These are phyloP conservation scores for Ctenicera cuprea DNA, from an alignment of 2,888 invertebrate species.

Conservation along the genomic window DNA sequence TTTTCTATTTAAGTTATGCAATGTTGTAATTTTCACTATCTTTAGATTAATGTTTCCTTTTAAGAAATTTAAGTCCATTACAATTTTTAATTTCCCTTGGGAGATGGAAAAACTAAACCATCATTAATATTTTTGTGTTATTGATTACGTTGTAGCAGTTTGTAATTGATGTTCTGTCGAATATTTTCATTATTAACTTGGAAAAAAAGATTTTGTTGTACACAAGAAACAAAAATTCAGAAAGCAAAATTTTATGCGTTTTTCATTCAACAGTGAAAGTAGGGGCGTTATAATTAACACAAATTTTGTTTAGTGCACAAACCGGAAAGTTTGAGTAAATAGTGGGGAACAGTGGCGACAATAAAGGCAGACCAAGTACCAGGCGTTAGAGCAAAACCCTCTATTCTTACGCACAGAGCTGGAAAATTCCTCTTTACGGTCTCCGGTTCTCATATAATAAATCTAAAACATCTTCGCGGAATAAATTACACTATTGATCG, in stretches of 20 bases:
- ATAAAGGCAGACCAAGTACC: constrained; percentile 47
- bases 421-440: constrained; percentile 57
- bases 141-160: no score
- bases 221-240: not conserved
- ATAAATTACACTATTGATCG: constrained; percentile 57
- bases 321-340: constrained; percentile 35
- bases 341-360: constrained; percentile 44
- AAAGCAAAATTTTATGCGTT: not conserved
- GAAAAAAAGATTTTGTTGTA: not conserved
- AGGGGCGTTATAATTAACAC: constrained; percentile 14
- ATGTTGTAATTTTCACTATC: no score
- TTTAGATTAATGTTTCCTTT: no score
- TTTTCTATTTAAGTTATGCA: no score
- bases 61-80: no score
- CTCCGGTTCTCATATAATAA: constrained; percentile 55
- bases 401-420: constrained; percentile 55
- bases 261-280: not conserved
- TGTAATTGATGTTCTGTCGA: no score
- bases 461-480: constrained; percentile 54
- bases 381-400: constrained; percentile 49
- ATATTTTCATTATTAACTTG: no score
- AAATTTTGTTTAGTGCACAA: constrained; percentile 30
- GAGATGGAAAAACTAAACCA: no score
- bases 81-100: no score
- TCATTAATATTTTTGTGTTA: no score